phyloP scores from a whole-genome alignment of 1,140 invertebrate genomes.

The Aleiodes sp. region DNA sequence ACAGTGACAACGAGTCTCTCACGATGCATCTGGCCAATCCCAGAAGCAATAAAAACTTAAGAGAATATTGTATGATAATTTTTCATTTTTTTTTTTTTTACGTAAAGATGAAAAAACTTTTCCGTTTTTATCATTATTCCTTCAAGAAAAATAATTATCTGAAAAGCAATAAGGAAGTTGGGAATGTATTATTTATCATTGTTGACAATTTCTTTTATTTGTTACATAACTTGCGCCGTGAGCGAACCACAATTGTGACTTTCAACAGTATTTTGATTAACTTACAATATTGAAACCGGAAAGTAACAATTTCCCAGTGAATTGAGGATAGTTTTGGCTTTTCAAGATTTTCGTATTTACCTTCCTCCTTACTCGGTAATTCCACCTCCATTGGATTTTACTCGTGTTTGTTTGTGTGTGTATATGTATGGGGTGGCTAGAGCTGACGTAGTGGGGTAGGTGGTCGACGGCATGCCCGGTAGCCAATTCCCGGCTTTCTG shows the following conservation, averaged over 20 bases:
- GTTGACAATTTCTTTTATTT: too few relatives aligned
- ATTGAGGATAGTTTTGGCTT: background rate
- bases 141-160: background rate
- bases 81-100: background rate
- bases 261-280: background rate
- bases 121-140: background rate
- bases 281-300: background rate
- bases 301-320: background rate
- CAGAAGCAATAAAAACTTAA: conserved; percentile 5
- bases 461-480: conserved; percentile 63
- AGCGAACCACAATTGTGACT: background rate
- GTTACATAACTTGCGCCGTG: background rate
- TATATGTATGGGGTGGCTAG: conserved; percentile 52
- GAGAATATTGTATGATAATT: conserved; percentile 1
- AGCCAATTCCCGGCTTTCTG: conserved; percentile 63
- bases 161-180: background rate
- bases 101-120: too few relatives aligned
- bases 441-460: conserved; percentile 61
- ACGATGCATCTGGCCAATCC: conserved; percentile 36
- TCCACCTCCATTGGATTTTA: conserved; percentile 39
- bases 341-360: background rate
- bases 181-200: background rate
- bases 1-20: conserved; percentile 54
- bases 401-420: background rate
- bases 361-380: conserved; percentile 49